phyloP scores from a whole-genome alignment of 2,888 invertebrate genomes.

The Acanthosepion pharaonis region DNA sequence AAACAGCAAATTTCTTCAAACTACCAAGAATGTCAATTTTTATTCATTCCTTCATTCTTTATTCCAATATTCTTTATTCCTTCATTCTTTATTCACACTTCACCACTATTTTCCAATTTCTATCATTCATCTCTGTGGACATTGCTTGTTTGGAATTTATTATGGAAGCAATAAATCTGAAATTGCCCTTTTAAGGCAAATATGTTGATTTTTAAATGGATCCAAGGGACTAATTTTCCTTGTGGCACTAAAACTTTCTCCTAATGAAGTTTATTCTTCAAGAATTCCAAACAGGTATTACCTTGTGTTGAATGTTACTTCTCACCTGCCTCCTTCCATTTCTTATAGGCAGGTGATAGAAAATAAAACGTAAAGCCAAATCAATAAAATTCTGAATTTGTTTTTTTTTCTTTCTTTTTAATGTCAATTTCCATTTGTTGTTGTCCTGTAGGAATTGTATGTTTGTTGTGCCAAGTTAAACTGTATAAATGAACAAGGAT shows the following conservation, averaged over 20 bases:
- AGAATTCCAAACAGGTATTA: background rate
- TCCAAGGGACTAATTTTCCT: slow-evolving; percentile 9
- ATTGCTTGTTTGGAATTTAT: background rate
- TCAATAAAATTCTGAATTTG: background rate
- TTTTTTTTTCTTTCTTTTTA: background rate
- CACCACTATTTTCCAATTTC: background rate
- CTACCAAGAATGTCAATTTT: background rate
- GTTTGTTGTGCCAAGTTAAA: background rate
- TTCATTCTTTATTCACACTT: background rate
- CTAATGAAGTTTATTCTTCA: background rate
- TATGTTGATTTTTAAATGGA: background rate
- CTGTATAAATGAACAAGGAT: background rate
- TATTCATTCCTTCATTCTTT: background rate
- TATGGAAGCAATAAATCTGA: slow-evolving; percentile 4
- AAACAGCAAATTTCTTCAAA: background rate
- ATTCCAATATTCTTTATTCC: background rate
- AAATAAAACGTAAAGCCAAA: background rate
- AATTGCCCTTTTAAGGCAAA: slow-evolving; percentile 6
- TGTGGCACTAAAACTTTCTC: background rate
- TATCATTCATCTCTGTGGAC: background rate
- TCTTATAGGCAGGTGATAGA: background rate
- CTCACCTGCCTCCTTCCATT: background rate
- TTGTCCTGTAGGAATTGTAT: background rate
- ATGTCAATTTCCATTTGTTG: slow-evolving; percentile 1
- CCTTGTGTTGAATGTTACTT: background rate